A percentile compares a stretch with the other conserved stretches of the same genome.
Evolutionary conservation across 2,113 vertebrate genomes (phyloP).

Genomic region (Microcebus tavaratra): DNA sequence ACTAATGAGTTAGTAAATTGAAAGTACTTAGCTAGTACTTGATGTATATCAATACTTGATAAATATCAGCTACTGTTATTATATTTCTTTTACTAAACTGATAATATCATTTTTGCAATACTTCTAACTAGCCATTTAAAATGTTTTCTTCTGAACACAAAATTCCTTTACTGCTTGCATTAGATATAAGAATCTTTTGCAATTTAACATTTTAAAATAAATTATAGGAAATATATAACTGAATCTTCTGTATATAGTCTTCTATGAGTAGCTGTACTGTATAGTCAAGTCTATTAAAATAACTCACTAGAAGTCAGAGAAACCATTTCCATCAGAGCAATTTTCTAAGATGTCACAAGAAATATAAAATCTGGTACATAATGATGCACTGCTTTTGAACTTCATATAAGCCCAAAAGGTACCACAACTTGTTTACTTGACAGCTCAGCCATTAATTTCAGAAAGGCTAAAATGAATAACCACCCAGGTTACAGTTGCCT

Average conservation of each 20-base stretch:
- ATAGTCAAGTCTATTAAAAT: constrained; percentile 21
- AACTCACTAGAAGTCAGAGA: neutral
- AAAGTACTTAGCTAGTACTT: neutral
- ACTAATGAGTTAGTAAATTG: neutral
- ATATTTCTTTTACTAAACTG: neutral
- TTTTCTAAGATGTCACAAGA: constrained; percentile 44
- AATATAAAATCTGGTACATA: constrained; percentile 53
- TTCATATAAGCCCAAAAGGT: constrained; percentile 78
- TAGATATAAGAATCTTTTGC: constrained; percentile 15
- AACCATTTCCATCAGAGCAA: constrained; percentile 4
- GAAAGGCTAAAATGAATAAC: constrained; percentile 84
- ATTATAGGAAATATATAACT: neutral
- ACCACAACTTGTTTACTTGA: constrained; percentile 80
- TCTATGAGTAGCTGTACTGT: neutral
- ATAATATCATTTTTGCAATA: neutral
- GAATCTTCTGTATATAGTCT: neutral
- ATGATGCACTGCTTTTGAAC: constrained; percentile 58
- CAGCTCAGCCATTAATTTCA: constrained; percentile 84
- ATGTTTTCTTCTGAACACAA: constrained; percentile 13
- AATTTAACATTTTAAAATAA: constrained; percentile 38
- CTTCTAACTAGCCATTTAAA: constrained; percentile 33
- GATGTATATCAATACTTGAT: neutral
- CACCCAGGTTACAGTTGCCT: constrained; percentile 88
- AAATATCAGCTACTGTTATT: neutral
- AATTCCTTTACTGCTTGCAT: neutral